Base-by-base conservation (phyloP, 2,888 invertebrate species). In the Melieria crassipennis region DNA sequence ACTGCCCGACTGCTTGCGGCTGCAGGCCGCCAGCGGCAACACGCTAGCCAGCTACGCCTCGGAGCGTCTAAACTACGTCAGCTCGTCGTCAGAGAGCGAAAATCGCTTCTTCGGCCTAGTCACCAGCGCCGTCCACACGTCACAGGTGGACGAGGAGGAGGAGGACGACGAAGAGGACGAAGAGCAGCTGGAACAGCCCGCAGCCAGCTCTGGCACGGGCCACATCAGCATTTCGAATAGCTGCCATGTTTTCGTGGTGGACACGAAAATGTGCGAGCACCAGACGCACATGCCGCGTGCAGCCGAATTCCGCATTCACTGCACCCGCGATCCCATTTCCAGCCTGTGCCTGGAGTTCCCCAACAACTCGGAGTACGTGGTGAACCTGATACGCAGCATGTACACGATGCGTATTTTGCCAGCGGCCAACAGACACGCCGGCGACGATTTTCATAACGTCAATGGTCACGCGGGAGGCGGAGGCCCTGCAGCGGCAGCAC, bases 231-330 rank as follows among this genome's bases (percentile, higher is more conserved):
- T 91, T 16, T 94, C 94, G 0, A 95, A 95, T 82, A 96, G 97
- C 67, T 97, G 98, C 82, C 98, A 98, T 86, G 96, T 98, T 0
- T 98, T 98, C 85, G 95, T 95, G 73, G 94, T 97, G 7, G 97
- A 98, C 83, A 92, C 95, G 0, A 93, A 96, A 85, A 88, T 96
- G 78, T 91, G 92, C 4, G 92, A 94, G 72, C 98, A 98, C 83
- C 90, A 90, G 46, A 90, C 91, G 58, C 98, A 98, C 86, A 87
- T 91, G 3, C 88, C 90, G n/a, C 92, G 93, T 80, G 96, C 96
- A 0, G 91, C 91, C 76, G 91, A 91, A 76, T 98, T 98, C 86
- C 93, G 93, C 77, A 92, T 98, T 70, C 90, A 89, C n/a, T 97
- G 97, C 83, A 94, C 94, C 0, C 88, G 91, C 79, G 94, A 94